phyloP scores from a whole-genome alignment of 2,888 invertebrate species.

The Homarus gammarus region DNA sequence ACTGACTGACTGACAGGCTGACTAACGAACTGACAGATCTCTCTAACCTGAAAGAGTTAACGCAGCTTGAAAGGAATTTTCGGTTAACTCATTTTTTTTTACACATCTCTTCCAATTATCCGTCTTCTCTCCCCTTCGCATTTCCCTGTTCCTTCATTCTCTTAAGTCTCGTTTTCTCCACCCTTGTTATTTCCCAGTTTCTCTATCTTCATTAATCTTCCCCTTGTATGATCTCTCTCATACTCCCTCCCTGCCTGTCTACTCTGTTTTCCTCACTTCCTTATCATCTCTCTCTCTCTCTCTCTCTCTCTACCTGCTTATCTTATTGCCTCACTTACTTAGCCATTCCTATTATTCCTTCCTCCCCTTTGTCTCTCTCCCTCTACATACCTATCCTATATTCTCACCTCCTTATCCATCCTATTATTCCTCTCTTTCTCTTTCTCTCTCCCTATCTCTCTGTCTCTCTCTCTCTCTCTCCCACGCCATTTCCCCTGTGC shows the following conservation, averaged over 20 bases:
- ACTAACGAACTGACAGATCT: no score
- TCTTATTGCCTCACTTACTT: background rate
- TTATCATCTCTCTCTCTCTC: background rate
- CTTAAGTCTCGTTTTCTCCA: conserved; percentile 12
- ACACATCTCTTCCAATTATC: background rate
- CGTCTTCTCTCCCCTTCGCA: background rate
- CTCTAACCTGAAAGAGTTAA: no score
- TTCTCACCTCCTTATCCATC: background rate
- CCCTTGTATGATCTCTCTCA: background rate
- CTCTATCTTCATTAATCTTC: background rate
- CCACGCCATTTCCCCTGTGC: conserved; percentile 24
- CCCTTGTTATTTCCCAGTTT: conserved; percentile 1
- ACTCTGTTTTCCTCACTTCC: background rate
- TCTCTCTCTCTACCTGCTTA: background rate
- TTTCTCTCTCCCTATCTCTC: background rate
- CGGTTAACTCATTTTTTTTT: no score
- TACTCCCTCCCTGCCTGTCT: background rate
- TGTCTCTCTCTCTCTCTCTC: conserved; percentile 16
- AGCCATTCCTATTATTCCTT: background rate
- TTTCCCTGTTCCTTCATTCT: background rate
- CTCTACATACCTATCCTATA: no score
- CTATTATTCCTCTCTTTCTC: background rate
- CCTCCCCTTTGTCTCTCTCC: background rate
- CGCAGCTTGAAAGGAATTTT: no score
- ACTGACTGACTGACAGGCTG: no score